These are phyloP conservation scores for Nettapus auritus DNA, from an alignment of 2,113 vertebrate genomes.

Conservation along the genomic window DNA sequence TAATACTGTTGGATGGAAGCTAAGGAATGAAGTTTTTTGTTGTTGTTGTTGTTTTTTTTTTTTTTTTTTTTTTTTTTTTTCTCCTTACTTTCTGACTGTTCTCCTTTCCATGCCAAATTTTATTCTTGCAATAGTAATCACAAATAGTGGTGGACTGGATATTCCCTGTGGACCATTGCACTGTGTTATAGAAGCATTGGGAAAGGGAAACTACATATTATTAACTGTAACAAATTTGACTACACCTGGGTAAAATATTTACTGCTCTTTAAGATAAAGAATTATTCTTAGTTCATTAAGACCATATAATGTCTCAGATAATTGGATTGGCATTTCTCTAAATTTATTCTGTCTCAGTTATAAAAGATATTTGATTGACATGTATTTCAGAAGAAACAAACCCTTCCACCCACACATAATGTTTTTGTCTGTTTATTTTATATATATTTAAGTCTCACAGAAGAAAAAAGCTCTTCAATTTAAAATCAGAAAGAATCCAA, in stretches of 20 bases:
- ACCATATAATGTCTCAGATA: neutral
- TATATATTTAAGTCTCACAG: neutral
- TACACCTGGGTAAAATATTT: neutral
- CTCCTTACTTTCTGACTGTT: neutral
- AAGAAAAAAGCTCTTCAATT: neutral
- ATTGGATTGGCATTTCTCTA: neutral
- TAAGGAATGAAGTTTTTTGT: neutral
- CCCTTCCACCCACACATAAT: accelerated
- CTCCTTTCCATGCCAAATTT: neutral
- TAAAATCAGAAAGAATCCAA: neutral
- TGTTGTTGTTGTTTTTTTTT: too few relatives aligned
- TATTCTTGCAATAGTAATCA: neutral
- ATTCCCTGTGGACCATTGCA: neutral
- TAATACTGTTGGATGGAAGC: neutral
- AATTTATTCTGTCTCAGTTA: neutral
- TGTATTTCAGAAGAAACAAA: neutral
- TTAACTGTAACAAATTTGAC: neutral
- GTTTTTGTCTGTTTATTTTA: neutral
- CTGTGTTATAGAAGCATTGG: neutral
- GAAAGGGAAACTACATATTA: neutral
- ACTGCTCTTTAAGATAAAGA: neutral
- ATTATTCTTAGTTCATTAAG: neutral
- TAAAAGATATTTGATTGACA: accelerated
- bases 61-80: neutral
- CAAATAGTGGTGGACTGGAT: neutral